A percentile compares a stretch with the other conserved stretches of the same genome.
Evolutionary conservation across 2,113 vertebrate genomes (phyloP).

Genomic region (Rhadina sibilatrix): DNA sequence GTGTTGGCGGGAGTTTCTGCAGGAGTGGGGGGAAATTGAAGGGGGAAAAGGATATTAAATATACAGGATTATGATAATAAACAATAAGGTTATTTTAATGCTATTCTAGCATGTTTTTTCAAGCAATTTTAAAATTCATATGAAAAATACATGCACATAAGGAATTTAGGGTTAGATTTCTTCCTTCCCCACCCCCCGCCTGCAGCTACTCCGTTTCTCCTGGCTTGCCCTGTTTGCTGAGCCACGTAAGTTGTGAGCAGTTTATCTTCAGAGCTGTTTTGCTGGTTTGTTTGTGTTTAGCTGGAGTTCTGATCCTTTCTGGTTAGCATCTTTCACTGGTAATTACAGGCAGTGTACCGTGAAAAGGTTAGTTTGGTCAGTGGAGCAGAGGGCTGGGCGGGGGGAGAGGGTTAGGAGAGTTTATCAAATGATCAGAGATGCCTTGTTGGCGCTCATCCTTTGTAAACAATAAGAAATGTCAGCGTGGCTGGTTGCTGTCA

Average conservation of each 20-base stretch:
- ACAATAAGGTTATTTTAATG: conserved; percentile 7
- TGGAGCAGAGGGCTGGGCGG: conserved; percentile 41
- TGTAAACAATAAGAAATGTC: conserved; percentile 80
- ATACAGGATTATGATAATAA: conserved; percentile 45
- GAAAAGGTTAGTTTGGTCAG: conserved; percentile 71
- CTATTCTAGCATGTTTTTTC: background rate
- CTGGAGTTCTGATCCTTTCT: conserved; percentile 71
- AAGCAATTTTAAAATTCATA: conserved; percentile 43
- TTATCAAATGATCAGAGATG: conserved; percentile 74
- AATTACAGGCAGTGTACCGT: conserved; percentile 58
- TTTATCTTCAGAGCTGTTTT: conserved; percentile 73
- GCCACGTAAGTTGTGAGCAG: conserved; percentile 2
- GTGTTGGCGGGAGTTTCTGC: conserved; percentile 12
- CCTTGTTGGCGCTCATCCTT: conserved; percentile 73
- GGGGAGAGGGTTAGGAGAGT: conserved; percentile 58
- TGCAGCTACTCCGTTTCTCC: conserved; percentile 21
- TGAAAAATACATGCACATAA: conserved; percentile 23
- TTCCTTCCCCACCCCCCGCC: background rate
- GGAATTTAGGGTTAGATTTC: conserved; percentile 20
- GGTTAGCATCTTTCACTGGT: conserved; percentile 70
- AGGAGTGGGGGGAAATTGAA: background rate
- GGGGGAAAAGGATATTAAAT: conserved; percentile 36
- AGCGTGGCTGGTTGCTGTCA: conserved; percentile 75
- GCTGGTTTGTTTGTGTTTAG: conserved; percentile 72
- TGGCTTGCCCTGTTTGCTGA: background rate